Percentiles rank a stretch among this genome's conserved stretches.
Evolutionary conservation across 2,113 vertebrate species (phyloP).

Genomic region (Mustela lutreola): DNA sequence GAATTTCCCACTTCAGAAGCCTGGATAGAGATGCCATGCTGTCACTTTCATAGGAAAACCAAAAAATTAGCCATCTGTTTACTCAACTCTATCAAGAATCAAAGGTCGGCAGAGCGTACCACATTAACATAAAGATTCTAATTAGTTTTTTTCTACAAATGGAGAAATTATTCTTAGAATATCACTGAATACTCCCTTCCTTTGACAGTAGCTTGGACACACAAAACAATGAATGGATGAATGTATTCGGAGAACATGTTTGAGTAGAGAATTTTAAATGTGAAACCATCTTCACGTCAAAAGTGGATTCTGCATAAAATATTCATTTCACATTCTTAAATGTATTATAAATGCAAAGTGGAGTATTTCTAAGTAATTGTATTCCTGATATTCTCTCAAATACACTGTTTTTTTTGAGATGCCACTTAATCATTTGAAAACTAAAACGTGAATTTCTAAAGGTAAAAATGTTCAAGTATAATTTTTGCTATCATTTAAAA

Average conservation of each 20-base stretch:
- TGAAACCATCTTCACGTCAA: slow-evolving; percentile 66
- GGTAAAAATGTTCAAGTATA: not conserved
- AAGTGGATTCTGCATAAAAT: slow-evolving; percentile 73
- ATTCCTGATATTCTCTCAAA: slow-evolving; percentile 60
- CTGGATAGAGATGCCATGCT: not conserved
- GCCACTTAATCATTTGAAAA: slow-evolving; percentile 59
- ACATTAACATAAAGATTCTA: slow-evolving; percentile 59
- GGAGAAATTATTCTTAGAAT: slow-evolving; percentile 52
- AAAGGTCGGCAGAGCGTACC: slow-evolving; percentile 61
- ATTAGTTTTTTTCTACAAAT: slow-evolving; percentile 61
- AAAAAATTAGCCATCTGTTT: slow-evolving; percentile 34
- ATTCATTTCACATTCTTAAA: slow-evolving; percentile 73
- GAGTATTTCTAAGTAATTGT: slow-evolving; percentile 68
- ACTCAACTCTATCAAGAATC: not conserved
- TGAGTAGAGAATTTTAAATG: slow-evolving; percentile 70
- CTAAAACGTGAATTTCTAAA: slow-evolving; percentile 51
- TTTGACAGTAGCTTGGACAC: slow-evolving; percentile 56
- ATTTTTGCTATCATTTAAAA: slow-evolving; percentile 57
- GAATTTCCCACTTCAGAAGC: not conserved
- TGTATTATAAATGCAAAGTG: slow-evolving; percentile 75
- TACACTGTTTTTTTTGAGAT: slow-evolving; percentile 3
- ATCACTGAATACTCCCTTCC: not conserved
- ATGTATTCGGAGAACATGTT: slow-evolving; percentile 37
- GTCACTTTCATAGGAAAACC: not conserved
- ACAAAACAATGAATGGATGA: slow-evolving; percentile 62